Evolutionary conservation across 1,140 invertebrate genomes (phyloP), one percentile per base, ranked within the genome.

Genomic region (Battus philenor): DNA sequence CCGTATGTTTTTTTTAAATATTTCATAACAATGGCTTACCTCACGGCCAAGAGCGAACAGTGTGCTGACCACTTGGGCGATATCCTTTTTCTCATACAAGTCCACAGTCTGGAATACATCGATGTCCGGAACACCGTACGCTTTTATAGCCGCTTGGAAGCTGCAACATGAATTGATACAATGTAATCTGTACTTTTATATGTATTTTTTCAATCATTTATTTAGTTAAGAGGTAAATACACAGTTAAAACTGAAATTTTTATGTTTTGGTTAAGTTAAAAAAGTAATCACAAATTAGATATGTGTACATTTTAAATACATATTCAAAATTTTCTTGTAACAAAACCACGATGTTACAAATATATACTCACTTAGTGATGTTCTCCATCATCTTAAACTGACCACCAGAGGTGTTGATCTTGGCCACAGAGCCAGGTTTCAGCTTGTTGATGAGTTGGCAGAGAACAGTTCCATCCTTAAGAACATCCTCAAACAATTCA

Each of bases 311-410:
- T n/a, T n/a, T n/a, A n/a, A n/a, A n/a, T n/a, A n/a, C n/a, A n/a
- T n/a, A n/a, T 20, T 2, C 18, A 20, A 20, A 20, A 20, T 20
- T 3, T 20, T 20, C 6, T 20, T 20, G 2, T 20, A 6, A 3
- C 18, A 20, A 3, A 20, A 3, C 2, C 6, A 3, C 18, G 2
- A 6, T 20, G 18, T 20, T 20, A 6, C 6, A 36, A 32, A 4
- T 20, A 0, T 36, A 22, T 33, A 55, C 89, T 88, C 83, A 93
- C 91, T 92, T 91, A 87, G 93, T 95, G 73, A 97, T 94, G 88
- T 98, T 98, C 87, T 98, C 95, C 95, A 97, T 97, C 90, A 97
- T 91, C 73, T 96, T 97, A 90, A 97, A 98, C 67, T 96, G 94
- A 67, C 93, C 93, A 44, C 95, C 95, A 47, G 92, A 92, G 45